Base-by-base conservation (phyloP, 2,888 invertebrate species). In the Stenodera caucasica region DNA sequence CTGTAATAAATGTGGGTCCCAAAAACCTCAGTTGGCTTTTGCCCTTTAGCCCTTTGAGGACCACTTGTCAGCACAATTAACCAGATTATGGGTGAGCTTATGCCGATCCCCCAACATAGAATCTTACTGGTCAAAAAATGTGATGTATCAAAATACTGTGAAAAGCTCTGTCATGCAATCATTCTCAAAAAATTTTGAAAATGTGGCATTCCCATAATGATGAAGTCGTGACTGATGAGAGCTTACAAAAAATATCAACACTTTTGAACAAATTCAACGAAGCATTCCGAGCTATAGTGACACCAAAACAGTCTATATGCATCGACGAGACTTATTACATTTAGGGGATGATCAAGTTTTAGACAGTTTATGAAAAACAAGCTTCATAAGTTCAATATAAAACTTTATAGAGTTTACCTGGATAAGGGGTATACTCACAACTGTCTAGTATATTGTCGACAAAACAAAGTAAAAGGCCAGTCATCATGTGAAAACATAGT, bases 311-410 rank as follows among this genome's bases (percentile, higher is more conserved):
- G 59, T 53, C 61, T 37, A 49, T 70, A 53, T 70, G 63, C 63
- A 71, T 72, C 18, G 73, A 68, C 53, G 69, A 68, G 56, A 68
- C 65, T 65, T 56, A 57, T 68, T 58, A 63, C 68, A 35, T 74
- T 73, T 67, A 60, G 68, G 53, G 72, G 74, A 12, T 52, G 73
- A 26, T 61, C 72, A 2, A 12, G 33, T 5, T 72, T 73, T 55
- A 53, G 32, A 14, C 66, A 67, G 40, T 63, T 58, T 35, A 64
- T 67, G 18, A 33, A 56, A 14, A 61, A 59, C 9, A 64, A 65
- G 62, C 58, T 58, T 21, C 67, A 71, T 50, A 72, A 70, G 52
- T 73, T 72, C 68, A 72, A 70, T 7, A 54, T 67, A 26, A 66
- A 65, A 57, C 12, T 67, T n/a, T 53, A 51, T 29, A 55, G 51